phyloP scores from a whole-genome alignment of 2,797 vertebrate species.

The Periophthalmus magnuspinnatus region DNA sequence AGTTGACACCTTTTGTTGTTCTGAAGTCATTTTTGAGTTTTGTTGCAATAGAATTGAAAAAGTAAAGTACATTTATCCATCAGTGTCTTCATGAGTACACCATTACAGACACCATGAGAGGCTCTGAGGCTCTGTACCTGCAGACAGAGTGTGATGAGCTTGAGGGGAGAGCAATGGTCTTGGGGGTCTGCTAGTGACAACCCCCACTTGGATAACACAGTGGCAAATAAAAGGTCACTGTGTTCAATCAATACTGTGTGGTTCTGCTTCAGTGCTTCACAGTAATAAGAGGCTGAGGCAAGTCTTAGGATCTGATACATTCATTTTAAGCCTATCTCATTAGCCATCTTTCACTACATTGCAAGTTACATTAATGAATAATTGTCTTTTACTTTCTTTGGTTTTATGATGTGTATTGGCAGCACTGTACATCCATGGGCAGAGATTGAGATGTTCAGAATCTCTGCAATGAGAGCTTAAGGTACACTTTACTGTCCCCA shows the following conservation, averaged over 20 bases:
- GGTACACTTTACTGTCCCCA: too few species aligned
- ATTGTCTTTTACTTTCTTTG: constrained; percentile 3
- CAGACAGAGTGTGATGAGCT: too few species aligned
- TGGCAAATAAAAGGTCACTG: constrained; percentile 60
- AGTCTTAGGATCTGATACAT: constrained; percentile 15
- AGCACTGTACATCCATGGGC: too few species aligned
- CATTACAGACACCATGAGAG: neutral
- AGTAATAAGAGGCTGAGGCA: constrained; percentile 48
- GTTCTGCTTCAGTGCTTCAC: constrained; percentile 50
- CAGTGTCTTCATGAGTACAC: neutral
- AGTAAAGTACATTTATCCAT: neutral
- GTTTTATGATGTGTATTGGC: neutral
- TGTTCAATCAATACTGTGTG: constrained; percentile 64
- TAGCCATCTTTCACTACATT: constrained; percentile 5
- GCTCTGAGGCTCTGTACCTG: too few species aligned
- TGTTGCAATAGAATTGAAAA: too few species aligned
- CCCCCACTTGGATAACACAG: constrained; percentile 40
- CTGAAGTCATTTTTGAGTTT: too few species aligned
- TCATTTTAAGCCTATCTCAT: neutral
- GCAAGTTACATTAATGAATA: neutral
- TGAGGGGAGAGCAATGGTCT: constrained; percentile 10
- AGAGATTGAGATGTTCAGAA: too few species aligned
- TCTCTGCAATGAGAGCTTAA: too few species aligned
- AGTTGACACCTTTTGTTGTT: too few species aligned
- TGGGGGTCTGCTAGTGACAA: constrained; percentile 31